Percentiles rank a stretch among this genome's conserved stretches.
Evolutionary conservation across 2,113 vertebrate genomes (phyloP).

Genomic region (Taurulus bubalis): DNA sequence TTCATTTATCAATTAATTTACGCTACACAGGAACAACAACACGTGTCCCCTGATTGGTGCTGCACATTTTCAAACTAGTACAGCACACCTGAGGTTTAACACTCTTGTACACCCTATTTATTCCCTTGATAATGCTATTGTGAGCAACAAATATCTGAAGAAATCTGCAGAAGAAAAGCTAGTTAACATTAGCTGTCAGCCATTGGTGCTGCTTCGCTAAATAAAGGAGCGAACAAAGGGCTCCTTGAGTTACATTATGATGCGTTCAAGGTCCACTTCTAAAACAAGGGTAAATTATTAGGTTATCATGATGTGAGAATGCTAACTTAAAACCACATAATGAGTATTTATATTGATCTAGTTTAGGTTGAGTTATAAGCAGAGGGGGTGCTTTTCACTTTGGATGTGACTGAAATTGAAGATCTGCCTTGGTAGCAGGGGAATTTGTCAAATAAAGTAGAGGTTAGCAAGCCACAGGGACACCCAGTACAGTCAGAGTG

Average conservation of each 20-base stretch:
- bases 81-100: not conserved
- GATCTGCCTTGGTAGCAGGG: not conserved
- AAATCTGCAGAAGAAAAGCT: not conserved
- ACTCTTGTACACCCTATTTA: not conserved
- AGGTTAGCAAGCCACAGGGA: not conserved
- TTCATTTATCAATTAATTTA: not conserved
- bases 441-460: conserved; percentile 8
- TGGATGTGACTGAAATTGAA: not conserved
- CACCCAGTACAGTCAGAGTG: conserved; percentile 28
- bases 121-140: not conserved
- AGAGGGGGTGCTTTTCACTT: not conserved
- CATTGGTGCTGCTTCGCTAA: not conserved
- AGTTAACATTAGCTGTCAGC: not conserved
- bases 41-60: not conserved
- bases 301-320: not conserved
- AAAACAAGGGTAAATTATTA: not conserved
- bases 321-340: not conserved
- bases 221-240: not conserved
- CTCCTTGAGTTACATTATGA: not conserved
- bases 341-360: not conserved
- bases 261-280: not conserved
- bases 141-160: not conserved
- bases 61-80: not conserved
- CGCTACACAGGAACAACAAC: not conserved
- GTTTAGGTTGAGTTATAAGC: not conserved